A percentile compares a stretch with the other conserved stretches of the same genome.
Evolutionary conservation across 2,797 vertebrate species (phyloP).

Genomic region (Podarcis lilfordi): DNA sequence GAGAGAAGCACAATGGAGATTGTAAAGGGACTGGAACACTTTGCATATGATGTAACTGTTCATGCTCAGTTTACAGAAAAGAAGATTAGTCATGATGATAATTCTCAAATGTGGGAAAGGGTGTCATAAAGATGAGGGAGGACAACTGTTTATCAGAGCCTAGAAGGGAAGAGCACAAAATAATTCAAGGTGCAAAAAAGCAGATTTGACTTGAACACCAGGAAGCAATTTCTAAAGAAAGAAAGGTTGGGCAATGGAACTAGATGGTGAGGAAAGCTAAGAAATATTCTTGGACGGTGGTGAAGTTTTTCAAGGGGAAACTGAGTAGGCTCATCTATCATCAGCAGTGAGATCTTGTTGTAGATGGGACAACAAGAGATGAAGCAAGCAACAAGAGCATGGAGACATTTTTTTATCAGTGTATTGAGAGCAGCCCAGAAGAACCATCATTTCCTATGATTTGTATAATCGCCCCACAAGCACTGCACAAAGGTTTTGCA

Average conservation of each 20-base stretch:
- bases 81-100: not conserved
- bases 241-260: not conserved
- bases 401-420: not conserved
- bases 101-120: not conserved
- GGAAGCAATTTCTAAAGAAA: not conserved
- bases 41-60: not conserved
- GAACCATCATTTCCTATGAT: not conserved
- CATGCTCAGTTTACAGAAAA: not conserved
- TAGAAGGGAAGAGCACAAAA: not conserved
- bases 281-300: not conserved
- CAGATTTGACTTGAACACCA: not conserved
- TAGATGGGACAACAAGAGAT: not conserved
- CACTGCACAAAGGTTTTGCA: not conserved
- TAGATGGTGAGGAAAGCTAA: not conserved
- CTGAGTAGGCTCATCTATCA: not conserved
- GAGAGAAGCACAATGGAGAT: not conserved
- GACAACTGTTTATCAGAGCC: not conserved
- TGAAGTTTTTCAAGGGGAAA: constrained; percentile 1
- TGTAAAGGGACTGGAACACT: not conserved
- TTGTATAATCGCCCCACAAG: not conserved
- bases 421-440: not conserved
- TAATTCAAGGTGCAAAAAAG: not conserved
- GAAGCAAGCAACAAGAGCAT: not conserved
- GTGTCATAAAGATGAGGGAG: not conserved
- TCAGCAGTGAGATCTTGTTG: not conserved